These are phyloP conservation scores for Palythoa heliodiscus DNA, from an alignment of 92 coral and sea anemone species.

Conservation along the genomic window DNA sequence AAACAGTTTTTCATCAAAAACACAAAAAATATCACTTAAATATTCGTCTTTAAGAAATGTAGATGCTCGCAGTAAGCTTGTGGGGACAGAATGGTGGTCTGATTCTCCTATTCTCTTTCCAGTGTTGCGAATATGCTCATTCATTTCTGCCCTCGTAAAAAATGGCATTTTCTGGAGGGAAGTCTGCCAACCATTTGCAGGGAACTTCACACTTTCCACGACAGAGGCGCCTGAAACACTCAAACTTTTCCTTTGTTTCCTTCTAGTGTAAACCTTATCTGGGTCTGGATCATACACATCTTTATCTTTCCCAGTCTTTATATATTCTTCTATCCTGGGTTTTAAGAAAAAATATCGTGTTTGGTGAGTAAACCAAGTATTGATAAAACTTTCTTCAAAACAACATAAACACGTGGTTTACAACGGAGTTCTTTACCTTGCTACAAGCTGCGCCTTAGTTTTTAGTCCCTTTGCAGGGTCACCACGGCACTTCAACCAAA, in stretches of 20 bases:
- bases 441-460: conserved; percentile 13
- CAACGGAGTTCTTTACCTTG: conserved; percentile 15
- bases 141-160: conserved; percentile 51
- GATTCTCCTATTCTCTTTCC: conserved; percentile 45
- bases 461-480: conserved; percentile 3
- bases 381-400: conserved; percentile 1
- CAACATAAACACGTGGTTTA: conserved; percentile 7
- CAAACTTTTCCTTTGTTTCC: background rate
- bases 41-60: conserved; percentile 61
- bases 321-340: conserved; percentile 21
- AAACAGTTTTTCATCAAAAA: conserved; percentile 44
- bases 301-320: conserved; percentile 11
- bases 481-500: conserved; percentile 16
- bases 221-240: background rate
- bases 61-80: conserved; percentile 46
- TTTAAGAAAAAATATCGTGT: conserved; percentile 5
- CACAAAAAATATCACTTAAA: conserved; percentile 38
- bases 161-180: conserved; percentile 18
- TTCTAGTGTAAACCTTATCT: conserved; percentile 15
- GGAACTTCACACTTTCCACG: background rate
- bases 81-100: conserved; percentile 53
- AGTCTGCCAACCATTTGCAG: conserved; percentile 12
- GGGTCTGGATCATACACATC: conserved; percentile 12
- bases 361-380: conserved; percentile 13
- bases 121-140: conserved; percentile 38